Base-by-base conservation (phyloP, 2,113 vertebrate genomes). In the Pionites leucogaster region DNA sequence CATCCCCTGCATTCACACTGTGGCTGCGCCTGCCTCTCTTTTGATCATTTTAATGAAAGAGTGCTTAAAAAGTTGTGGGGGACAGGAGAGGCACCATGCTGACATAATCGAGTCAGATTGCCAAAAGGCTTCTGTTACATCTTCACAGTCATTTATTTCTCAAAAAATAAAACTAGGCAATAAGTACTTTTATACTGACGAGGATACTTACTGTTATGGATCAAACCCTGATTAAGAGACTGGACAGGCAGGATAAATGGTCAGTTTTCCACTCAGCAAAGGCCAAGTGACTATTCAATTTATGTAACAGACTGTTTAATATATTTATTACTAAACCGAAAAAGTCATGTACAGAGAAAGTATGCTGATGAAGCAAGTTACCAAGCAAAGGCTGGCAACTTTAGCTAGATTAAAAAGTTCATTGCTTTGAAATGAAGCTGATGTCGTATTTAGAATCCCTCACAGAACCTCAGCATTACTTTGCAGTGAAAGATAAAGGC, bases 1-100 rank as follows among this genome's bases (percentile, higher is more conserved):
- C 55, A 46, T 53, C 72, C 88, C 64, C 88, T 59, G 88, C 88
- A 50, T 47, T 95, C 96, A 89, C 81, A 92, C 93, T 91, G 94
- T 22, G 94, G 83, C 91, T 91, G 89, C 95, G 96, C 82, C 93
- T 95, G 94, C 91, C 78, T 92, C 83, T 57, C 89, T 76, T 92
- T 72, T 92, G 95, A 96, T 92, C 69, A 37, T 60, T 64, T 76
- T 91, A 95, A 95, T 95, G 86, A 95, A 91, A 75, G 77, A 91
- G 47, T 31, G 52, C 65, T 91, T 75, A 85, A 79, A 84, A 82
- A 95, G 47, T 75, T 87, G 37, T 44, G 67, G 49, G 78, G 74
- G 67, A 57, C 90, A 13, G 70, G 78, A 90, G 75, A 88, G 75
- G 70, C 87, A 94, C 63, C 93, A 95, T n/a, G 59, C 67, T 90